phyloP scores from a whole-genome alignment of 2,113 vertebrate species.

The Actinemys pallida region DNA sequence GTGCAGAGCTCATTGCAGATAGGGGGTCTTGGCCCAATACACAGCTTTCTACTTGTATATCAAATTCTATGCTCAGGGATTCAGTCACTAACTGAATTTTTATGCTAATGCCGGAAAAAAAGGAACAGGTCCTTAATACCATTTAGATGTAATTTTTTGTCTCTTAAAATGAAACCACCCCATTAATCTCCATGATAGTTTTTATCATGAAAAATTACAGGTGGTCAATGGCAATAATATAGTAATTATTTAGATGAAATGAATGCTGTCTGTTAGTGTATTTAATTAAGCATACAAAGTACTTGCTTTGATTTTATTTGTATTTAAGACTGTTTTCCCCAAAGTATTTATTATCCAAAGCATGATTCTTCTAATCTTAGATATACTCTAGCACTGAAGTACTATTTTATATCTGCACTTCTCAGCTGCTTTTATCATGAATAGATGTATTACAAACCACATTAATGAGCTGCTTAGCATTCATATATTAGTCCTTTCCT shows the following conservation, averaged over 20 bases:
- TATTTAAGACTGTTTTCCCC: slow-evolving; percentile 69
- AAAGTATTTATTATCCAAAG: slow-evolving; percentile 75
- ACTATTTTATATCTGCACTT: slow-evolving; percentile 49
- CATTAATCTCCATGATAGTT: slow-evolving; percentile 35
- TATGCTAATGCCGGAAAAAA: neutral
- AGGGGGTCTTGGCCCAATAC: neutral
- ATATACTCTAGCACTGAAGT: slow-evolving; percentile 51
- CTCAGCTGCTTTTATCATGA: slow-evolving; percentile 49
- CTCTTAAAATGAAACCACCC: slow-evolving; percentile 32
- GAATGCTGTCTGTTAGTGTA: slow-evolving; percentile 67
- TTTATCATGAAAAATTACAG: slow-evolving; percentile 33
- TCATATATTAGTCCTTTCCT: slow-evolving; percentile 76
- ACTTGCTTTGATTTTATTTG: slow-evolving; percentile 73
- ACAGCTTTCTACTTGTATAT: neutral
- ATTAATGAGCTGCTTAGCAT: slow-evolving; percentile 70
- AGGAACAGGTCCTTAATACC: neutral
- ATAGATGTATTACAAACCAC: slow-evolving; percentile 46
- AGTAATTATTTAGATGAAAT: slow-evolving; percentile 71
- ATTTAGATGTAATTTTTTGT: slow-evolving; percentile 32
- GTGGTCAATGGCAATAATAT: slow-evolving; percentile 19
- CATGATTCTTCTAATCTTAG: slow-evolving; percentile 68
- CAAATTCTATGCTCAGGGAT: neutral
- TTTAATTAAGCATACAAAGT: slow-evolving; percentile 72
- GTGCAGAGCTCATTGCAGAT: neutral
- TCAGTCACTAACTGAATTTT: neutral